A percentile compares a stretch with the other conserved stretches of the same genome.
Evolutionary conservation across 2,888 invertebrate species (phyloP).

Genomic region (Drosophila maculinotata): DNA sequence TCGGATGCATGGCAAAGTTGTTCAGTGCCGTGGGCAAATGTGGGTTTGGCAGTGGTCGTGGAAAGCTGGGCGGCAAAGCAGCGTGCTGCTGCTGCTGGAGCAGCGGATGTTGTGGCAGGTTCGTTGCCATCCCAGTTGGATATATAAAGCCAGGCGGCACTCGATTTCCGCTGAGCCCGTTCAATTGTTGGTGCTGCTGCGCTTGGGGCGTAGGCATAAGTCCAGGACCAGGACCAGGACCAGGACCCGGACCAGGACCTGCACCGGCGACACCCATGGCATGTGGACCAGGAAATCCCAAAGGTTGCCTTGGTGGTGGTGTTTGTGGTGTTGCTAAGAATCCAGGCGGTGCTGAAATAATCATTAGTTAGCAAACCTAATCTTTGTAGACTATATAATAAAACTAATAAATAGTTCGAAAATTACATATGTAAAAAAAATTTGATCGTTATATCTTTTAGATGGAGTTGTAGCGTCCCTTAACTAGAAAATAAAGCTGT

Average conservation of each 20-base stretch:
- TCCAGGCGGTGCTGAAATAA: conserved; percentile 73
- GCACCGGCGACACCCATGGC: conserved; percentile 29
- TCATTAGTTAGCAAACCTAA: background rate
- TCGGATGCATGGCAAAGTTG: conserved; percentile 85
- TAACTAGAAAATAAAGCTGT: too few relatives aligned
- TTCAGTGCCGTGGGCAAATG: conserved; percentile 84
- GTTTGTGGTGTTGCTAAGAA: conserved; percentile 68
- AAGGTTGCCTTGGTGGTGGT: conserved; percentile 67
- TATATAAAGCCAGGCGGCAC: conserved; percentile 83
- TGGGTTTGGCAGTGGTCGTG: conserved; percentile 79
- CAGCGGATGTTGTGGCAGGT: conserved; percentile 77
- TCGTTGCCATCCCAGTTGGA: conserved; percentile 73
- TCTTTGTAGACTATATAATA: background rate
- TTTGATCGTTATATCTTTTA: too few relatives aligned
- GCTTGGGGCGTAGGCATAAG: conserved; percentile 64
- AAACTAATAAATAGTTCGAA: background rate
- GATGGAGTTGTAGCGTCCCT: too few relatives aligned
- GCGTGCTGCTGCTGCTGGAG: conserved; percentile 75
- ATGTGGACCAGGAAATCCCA: conserved; percentile 70
- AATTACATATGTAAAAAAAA: too few relatives aligned
- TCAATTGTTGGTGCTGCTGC: conserved; percentile 52
- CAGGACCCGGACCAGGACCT: conserved; percentile 38
- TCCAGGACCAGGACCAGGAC: conserved; percentile 49
- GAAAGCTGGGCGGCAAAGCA: conserved; percentile 74
- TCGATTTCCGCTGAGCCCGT: conserved; percentile 73